These are phyloP conservation scores for Anabas testudineus DNA, from an alignment of 2,797 vertebrate species.

Conservation along the genomic window DNA sequence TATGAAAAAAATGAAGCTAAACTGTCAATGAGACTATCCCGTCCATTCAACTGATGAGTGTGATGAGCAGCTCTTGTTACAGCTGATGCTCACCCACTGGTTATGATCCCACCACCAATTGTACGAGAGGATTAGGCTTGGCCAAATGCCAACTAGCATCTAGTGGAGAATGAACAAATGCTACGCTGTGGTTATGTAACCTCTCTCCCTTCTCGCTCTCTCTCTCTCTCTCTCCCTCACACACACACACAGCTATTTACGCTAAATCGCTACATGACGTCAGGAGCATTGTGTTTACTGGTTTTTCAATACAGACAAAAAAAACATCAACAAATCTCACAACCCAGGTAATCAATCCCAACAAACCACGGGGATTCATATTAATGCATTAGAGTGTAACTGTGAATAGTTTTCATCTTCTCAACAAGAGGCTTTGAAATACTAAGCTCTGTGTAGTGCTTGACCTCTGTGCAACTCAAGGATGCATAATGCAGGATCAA, in stretches of 20 bases:
- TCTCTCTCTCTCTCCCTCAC: too few relatives aligned
- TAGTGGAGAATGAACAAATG: slow-evolving; percentile 22
- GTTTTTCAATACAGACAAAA: neutral
- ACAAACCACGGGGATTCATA: slow-evolving; percentile 33
- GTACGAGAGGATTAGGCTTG: slow-evolving; percentile 48
- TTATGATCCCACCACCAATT: slow-evolving; percentile 22
- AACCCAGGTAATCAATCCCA: slow-evolving; percentile 23
- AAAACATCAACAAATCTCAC: too few relatives aligned
- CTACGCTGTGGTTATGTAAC: slow-evolving; percentile 43
- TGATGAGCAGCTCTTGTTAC: slow-evolving; percentile 28
- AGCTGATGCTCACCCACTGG: slow-evolving; percentile 39
- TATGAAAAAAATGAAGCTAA: too few relatives aligned
- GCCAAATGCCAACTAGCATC: slow-evolving; percentile 48
- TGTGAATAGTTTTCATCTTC: slow-evolving; percentile 23
- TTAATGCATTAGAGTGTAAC: neutral
- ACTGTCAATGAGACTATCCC: neutral
- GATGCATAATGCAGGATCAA: slow-evolving; percentile 43
- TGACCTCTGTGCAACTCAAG: slow-evolving; percentile 28
- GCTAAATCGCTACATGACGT: neutral
- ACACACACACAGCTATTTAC: neutral
- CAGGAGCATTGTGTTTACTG: neutral
- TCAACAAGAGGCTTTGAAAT: slow-evolving; percentile 21
- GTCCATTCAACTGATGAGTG: slow-evolving; percentile 10
- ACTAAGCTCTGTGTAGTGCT: neutral
- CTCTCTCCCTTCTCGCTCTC: neutral